A percentile compares a stretch with the other conserved stretches of the same genome.
Evolutionary conservation across 2,113 vertebrate species (phyloP).

Genomic region (Panurus biarmicus): DNA sequence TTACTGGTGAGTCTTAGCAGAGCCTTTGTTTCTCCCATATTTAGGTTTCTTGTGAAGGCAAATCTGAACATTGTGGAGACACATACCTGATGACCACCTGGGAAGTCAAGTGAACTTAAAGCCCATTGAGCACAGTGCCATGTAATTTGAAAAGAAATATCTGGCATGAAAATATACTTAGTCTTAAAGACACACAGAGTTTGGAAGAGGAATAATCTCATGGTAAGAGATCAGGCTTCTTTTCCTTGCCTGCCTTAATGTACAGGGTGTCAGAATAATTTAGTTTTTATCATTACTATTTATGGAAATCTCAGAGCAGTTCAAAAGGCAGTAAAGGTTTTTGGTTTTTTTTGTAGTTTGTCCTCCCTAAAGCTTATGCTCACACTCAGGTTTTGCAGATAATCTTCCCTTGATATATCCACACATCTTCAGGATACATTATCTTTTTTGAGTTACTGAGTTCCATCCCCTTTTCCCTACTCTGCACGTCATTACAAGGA

Average conservation of each 20-base stretch:
- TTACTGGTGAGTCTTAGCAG: not conserved
- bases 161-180: not conserved
- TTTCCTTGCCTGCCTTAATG: not conserved
- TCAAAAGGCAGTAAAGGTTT: not conserved
- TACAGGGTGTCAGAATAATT: not conserved
- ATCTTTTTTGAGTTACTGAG: not conserved
- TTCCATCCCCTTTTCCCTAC: not conserved
- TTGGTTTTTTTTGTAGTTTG: not conserved
- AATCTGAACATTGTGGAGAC: not conserved
- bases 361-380: not conserved
- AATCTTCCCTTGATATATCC: not conserved
- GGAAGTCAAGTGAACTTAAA: not conserved
- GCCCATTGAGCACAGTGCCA: not conserved
- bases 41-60: not conserved
- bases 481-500: not conserved
- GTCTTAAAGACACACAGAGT: not conserved
- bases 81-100: not conserved
- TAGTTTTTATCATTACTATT: not conserved
- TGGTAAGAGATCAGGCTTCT: not conserved
- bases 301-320: not conserved
- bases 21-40: not conserved
- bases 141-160: not conserved
- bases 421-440: not conserved
- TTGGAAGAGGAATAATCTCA: not conserved
- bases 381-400: not conserved